Conservation (phyloP, 2,888 invertebrate genomes). For the Dascillus cervinus region DNA sequence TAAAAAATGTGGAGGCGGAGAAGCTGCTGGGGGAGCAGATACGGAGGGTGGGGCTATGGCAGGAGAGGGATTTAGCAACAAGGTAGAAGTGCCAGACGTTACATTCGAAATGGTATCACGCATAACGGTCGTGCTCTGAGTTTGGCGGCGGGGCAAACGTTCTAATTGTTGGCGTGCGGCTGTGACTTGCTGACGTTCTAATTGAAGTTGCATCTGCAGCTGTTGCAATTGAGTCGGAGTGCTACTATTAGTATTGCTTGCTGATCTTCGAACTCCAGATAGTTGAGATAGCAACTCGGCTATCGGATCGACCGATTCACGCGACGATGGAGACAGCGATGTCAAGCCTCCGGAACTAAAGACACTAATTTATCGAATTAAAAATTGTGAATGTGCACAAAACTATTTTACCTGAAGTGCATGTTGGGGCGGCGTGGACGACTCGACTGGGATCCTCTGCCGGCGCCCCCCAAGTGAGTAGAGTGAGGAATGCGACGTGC, state of each 20-base stretch:
- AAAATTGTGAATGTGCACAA: background rate
- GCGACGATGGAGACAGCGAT: slow-evolving; percentile 78
- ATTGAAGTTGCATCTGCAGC: slow-evolving; percentile 90
- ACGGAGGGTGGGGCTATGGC: slow-evolving; percentile 31
- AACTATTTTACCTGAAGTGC: slow-evolving; percentile 68
- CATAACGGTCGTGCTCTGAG: slow-evolving; percentile 45
- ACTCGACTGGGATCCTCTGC: slow-evolving; percentile 33
- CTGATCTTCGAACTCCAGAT: slow-evolving; percentile 79
- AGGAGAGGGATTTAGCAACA: slow-evolving; percentile 37
- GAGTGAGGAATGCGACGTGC: slow-evolving; percentile 41
- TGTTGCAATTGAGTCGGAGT: slow-evolving; percentile 82
- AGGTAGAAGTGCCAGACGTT: slow-evolving; percentile 21
- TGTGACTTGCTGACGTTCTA: slow-evolving; percentile 81
- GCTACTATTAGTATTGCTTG: slow-evolving; percentile 47
- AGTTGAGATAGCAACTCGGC: slow-evolving; percentile 92
- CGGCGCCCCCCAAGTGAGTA: slow-evolving; percentile 37
- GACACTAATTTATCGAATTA: slow-evolving; percentile 32
- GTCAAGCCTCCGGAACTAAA: slow-evolving; percentile 77
- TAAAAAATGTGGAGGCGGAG: slow-evolving; percentile 36
- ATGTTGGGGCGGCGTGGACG: slow-evolving; percentile 85
- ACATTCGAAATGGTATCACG: slow-evolving; percentile 41
- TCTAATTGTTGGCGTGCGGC: slow-evolving; percentile 84
- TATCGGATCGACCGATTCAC: slow-evolving; percentile 94
- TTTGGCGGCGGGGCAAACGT: slow-evolving; percentile 75
- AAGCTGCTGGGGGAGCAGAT: slow-evolving; percentile 31